Percentiles rank a stretch among this genome's conserved stretches.
phyloP scores from a whole-genome alignment of 2,797 vertebrate genomes.

The Ceryle rudis region DNA sequence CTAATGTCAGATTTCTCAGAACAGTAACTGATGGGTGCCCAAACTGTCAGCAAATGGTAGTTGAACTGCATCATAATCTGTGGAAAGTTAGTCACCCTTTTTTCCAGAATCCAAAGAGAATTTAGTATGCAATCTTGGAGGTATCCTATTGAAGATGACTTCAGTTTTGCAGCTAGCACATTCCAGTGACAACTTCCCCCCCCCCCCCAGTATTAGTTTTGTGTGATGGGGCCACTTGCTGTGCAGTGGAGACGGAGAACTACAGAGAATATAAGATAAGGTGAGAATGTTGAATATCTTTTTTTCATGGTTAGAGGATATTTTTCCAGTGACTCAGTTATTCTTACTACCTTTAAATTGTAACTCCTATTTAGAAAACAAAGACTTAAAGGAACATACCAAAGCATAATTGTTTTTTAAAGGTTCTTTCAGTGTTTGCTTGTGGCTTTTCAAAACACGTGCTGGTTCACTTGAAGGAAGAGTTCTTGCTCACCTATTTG shows the following conservation, averaged over 20 bases:
- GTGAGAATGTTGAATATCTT: slow-evolving; percentile 96
- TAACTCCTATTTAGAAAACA: slow-evolving; percentile 69
- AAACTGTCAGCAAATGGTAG: neutral
- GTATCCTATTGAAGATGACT: slow-evolving; percentile 16
- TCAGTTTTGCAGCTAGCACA: slow-evolving; percentile 78
- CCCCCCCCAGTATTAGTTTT: slow-evolving; percentile 50
- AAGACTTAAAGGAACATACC: slow-evolving; percentile 72
- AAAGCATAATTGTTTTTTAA: neutral
- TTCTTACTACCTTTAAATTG: slow-evolving; percentile 80
- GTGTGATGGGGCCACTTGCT: slow-evolving; percentile 83
- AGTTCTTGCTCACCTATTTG: neutral
- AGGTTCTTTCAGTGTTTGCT: neutral
- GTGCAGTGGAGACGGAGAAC: slow-evolving; percentile 90
- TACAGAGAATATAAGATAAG: slow-evolving; percentile 84
- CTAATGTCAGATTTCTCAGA: neutral
- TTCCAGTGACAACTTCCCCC: slow-evolving; percentile 65
- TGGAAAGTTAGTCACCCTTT: neutral
- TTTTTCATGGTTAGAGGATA: slow-evolving; percentile 86
- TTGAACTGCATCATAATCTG: neutral
- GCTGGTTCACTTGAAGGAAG: neutral
- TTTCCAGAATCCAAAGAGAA: neutral
- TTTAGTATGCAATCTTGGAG: neutral
- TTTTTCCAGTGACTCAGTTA: slow-evolving; percentile 86
- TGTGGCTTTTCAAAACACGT: neutral
- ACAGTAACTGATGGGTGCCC: neutral